phyloP scores from a whole-genome alignment of 2,797 vertebrate genomes.

The Gymnoscopelus microlampas region DNA sequence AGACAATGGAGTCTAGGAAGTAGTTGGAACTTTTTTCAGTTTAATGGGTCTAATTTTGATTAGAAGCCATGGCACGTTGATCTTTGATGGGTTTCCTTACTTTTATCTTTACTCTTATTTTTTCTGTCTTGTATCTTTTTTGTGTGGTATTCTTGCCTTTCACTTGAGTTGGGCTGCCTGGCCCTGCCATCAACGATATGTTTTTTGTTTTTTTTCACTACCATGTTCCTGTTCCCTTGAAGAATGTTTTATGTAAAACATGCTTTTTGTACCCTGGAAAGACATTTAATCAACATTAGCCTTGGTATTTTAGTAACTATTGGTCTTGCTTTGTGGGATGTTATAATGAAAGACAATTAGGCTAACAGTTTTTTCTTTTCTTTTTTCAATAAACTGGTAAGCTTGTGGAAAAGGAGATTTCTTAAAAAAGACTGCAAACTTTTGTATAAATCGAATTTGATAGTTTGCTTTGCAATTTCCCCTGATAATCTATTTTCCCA shows the following conservation, averaged over 20 bases:
- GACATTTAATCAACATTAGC: conserved; percentile 81
- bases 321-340: conserved; percentile 73
- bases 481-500: too few species aligned
- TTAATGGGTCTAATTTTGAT: conserved; percentile 28
- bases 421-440: conserved; percentile 46
- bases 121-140: too few species aligned
- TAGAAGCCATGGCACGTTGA: conserved; percentile 62
- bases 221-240: conserved; percentile 65
- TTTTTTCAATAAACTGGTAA: conserved; percentile 55
- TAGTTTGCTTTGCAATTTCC: too few species aligned
- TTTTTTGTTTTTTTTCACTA: conserved; percentile 58
- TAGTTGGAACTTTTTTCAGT: not conserved
- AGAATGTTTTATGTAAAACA: conserved; percentile 80
- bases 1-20: not conserved
- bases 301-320: conserved; percentile 80
- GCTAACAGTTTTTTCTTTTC: conserved; percentile 9
- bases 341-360: conserved; percentile 78
- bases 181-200: conserved; percentile 76
- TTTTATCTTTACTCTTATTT: conserved; percentile 46
- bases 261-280: conserved; percentile 74
- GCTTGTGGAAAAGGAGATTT: conserved; percentile 54
- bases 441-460: conserved; percentile 13
- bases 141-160: too few species aligned
- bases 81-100: conserved; percentile 68
- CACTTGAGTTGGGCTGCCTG: conserved; percentile 59